A percentile compares a stretch with the other conserved stretches of the same genome.
phyloP scores from a whole-genome alignment of 2,888 invertebrate species.

The Amblyjoppa fuscipennis region DNA sequence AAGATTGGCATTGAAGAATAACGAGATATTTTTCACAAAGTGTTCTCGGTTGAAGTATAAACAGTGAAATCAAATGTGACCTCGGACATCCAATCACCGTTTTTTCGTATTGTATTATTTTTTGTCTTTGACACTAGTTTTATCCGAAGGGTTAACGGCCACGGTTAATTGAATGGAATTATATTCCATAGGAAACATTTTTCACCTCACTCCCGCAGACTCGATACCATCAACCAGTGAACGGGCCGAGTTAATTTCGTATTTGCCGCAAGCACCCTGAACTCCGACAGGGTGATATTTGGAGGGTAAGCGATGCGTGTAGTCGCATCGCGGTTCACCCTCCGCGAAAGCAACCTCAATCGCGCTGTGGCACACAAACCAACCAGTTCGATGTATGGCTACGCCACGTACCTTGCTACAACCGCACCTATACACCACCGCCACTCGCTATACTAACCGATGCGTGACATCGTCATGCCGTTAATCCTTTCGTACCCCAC shows the following conservation, averaged over 20 bases:
- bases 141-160: constrained; percentile 33
- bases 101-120: constrained; percentile 33
- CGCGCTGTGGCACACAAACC: constrained; percentile 39
- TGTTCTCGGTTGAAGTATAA: too few species aligned
- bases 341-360: constrained; percentile 62
- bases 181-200: constrained; percentile 47
- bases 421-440: constrained; percentile 51
- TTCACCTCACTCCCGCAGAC: constrained; percentile 5
- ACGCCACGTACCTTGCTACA: constrained; percentile 57
- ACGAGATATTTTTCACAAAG: neutral
- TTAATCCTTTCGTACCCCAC: constrained; percentile 68
- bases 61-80: neutral
- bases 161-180: constrained; percentile 60
- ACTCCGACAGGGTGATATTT: constrained; percentile 72
- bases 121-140: constrained; percentile 42
- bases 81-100: neutral
- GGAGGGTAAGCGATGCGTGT: constrained; percentile 79
- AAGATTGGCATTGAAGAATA: neutral
- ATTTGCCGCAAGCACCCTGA: constrained; percentile 66
- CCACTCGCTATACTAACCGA: constrained; percentile 66
- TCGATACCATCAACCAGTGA: constrained; percentile 18
- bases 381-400: constrained; percentile 29
- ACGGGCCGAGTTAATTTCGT: constrained; percentile 67
- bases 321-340: constrained; percentile 71
- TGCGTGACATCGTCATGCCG: constrained; percentile 70